Conservation (phyloP, 2,888 invertebrate genomes). For the Morpho helenor region DNA sequence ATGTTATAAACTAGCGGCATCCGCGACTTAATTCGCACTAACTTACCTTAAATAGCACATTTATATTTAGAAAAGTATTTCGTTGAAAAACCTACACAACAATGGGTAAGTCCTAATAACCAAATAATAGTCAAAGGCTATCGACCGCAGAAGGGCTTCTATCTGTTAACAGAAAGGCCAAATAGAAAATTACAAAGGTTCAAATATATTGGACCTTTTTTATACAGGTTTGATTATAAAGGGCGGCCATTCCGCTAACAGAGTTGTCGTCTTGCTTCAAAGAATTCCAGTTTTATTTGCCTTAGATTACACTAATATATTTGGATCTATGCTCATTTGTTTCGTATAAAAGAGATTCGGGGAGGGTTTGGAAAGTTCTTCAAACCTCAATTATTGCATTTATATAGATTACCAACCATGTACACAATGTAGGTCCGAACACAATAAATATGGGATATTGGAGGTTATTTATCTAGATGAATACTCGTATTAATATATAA, state of each 20-base stretch:
- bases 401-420: constrained; percentile 9
- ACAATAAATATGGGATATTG: constrained; percentile 1
- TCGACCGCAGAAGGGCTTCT: background rate
- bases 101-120: constrained; percentile 20
- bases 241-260: constrained; percentile 38
- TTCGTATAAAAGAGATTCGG: constrained; percentile 23
- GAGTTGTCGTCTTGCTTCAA: constrained; percentile 29
- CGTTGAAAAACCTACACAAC: background rate
- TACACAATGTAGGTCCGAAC: background rate
- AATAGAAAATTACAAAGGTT: constrained; percentile 24
- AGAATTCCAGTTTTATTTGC: constrained; percentile 32
- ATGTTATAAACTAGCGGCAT: background rate
- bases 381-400: constrained; percentile 9
- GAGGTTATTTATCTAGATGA: background rate
- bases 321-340: constrained; percentile 33
- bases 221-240: constrained; percentile 41
- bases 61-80: too few relatives aligned
- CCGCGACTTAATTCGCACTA: too few relatives aligned
- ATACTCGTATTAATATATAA: background rate
- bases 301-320: constrained; percentile 39
- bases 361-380: constrained; percentile 13
- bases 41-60: too few relatives aligned
- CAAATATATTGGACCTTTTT: constrained; percentile 33
- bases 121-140: constrained; percentile 1
- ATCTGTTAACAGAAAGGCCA: constrained; percentile 8